phyloP scores from a whole-genome alignment of 2,888 invertebrate genomes.

The Abrostola triplasia region DNA sequence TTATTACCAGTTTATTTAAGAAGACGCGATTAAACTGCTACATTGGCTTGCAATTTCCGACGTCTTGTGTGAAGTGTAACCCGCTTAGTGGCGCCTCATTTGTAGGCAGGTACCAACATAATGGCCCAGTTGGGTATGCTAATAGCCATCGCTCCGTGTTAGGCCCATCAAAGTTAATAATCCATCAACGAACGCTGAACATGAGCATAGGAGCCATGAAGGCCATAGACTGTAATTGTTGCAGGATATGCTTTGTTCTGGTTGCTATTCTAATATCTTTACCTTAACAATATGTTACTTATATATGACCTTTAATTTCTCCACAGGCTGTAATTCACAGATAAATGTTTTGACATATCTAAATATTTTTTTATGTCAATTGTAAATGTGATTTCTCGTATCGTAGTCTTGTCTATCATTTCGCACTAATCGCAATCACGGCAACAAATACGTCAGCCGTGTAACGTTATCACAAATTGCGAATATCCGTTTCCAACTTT shows the following conservation, averaged over 20 bases:
- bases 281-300: neutral
- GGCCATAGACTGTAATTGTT: neutral
- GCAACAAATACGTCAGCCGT: slow-evolving; percentile 16
- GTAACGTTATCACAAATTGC: slow-evolving; percentile 35
- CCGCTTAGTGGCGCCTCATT: slow-evolving; percentile 2
- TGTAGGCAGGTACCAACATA: slow-evolving; percentile 4
- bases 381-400: neutral
- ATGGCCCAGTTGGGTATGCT: slow-evolving; percentile 5
- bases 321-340: too few species aligned
- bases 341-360: too few species aligned
- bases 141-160: slow-evolving; percentile 3
- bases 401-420: slow-evolving; percentile 6
- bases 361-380: neutral
- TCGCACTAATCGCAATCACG: slow-evolving; percentile 32
- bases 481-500: slow-evolving; percentile 38
- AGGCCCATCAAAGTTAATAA: slow-evolving; percentile 7
- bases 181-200: slow-evolving; percentile 3
- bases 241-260: neutral
- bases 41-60: slow-evolving; percentile 12
- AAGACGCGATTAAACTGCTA: slow-evolving; percentile 24
- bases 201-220: slow-evolving; percentile 1
- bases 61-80: neutral
- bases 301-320: too few species aligned
- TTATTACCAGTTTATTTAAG: slow-evolving; percentile 43
- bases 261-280: neutral